Percentiles rank a stretch among this genome's conserved stretches.
Conservation (phyloP, 64 coral and sea anemone species). For the Orbicella faveolata region DNA sequence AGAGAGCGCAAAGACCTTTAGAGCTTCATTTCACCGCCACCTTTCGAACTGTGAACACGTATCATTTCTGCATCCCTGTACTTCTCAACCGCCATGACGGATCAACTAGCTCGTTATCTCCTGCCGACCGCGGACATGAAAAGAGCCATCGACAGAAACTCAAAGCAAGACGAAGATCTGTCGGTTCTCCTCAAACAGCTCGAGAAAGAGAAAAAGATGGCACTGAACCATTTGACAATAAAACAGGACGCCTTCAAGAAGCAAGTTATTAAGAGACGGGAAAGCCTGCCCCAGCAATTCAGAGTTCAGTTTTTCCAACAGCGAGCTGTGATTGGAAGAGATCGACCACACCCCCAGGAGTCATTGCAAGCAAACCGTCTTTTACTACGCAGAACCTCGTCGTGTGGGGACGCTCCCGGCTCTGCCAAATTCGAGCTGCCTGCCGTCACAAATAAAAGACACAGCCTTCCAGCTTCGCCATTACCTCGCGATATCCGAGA, state of each 20-base stretch:
- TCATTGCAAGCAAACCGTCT: background rate
- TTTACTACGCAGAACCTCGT: background rate
- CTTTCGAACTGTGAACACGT: background rate
- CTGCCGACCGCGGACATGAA: background rate
- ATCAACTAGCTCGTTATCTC: background rate
- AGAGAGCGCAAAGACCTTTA: background rate
- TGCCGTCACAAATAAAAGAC: background rate
- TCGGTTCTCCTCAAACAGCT: background rate
- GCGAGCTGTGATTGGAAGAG: background rate
- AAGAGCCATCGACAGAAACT: slow-evolving; percentile 19
- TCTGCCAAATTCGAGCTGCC: too few species aligned
- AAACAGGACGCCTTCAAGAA: slow-evolving; percentile 5
- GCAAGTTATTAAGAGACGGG: background rate
- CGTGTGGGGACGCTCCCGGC: background rate
- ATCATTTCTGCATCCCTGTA: background rate
- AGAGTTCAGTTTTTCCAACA: background rate
- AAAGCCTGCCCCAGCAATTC: background rate
- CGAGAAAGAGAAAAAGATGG: slow-evolving; percentile 16
- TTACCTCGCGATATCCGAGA: background rate
- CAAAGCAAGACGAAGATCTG: slow-evolving; percentile 10
- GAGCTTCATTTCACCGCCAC: background rate
- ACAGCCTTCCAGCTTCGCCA: slow-evolving; percentile 1
- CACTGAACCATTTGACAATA: background rate
- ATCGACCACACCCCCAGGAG: background rate
- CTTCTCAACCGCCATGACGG: background rate